Conservation (phyloP, 2,797 vertebrate genomes). For the Harpagifer antarcticus region DNA sequence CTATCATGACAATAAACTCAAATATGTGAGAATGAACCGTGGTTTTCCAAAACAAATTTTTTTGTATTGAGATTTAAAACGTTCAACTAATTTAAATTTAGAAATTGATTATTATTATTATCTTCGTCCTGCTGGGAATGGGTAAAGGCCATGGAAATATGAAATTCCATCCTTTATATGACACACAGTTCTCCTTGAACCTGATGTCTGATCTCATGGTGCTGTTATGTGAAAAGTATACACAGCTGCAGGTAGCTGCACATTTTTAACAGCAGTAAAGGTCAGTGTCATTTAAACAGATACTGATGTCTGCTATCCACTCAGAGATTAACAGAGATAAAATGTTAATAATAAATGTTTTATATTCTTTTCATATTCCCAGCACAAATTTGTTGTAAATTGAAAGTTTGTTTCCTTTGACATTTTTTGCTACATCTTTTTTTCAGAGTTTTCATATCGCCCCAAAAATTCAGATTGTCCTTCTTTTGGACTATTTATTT, state of each 20-base stretch:
- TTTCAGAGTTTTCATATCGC: not conserved
- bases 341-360: not conserved
- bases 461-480: not conserved
- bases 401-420: not conserved
- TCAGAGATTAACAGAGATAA: not conserved
- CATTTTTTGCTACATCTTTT: not conserved
- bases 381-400: not conserved
- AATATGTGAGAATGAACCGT: not conserved
- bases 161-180: not conserved
- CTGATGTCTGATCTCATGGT: slow-evolving; percentile 1
- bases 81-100: not conserved
- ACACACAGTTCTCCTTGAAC: slow-evolving; percentile 11
- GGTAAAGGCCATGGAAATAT: not conserved
- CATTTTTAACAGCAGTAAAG: slow-evolving; percentile 26
- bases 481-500: not conserved
- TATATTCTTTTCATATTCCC: not conserved
- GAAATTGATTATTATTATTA: not conserved
- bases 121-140: slow-evolving; percentile 1
- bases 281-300: slow-evolving; percentile 21
- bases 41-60: not conserved
- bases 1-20: not conserved
- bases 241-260: slow-evolving; percentile 24
- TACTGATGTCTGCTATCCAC: slow-evolving; percentile 8
- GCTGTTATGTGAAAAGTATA: slow-evolving; percentile 3
- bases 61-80: not conserved